Percentiles rank a stretch among this genome's conserved stretches.
Conservation (phyloP, 64 coral and sea anemone genomes). For the Cladopsammia gracilis region DNA sequence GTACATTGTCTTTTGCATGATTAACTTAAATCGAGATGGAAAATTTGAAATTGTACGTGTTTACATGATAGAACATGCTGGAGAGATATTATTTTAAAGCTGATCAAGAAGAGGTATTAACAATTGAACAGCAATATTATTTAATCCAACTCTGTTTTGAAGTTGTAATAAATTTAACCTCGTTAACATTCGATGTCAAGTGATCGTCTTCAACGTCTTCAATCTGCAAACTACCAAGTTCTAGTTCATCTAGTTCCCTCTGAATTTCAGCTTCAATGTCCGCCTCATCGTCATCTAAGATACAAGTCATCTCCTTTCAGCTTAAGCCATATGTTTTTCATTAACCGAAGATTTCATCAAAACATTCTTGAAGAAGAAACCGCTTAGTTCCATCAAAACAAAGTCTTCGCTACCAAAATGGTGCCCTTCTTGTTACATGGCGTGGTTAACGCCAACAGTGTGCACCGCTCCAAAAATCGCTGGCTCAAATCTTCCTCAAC, state of each 20-base stretch:
- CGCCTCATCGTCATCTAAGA: conserved; percentile 64
- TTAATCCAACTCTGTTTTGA: background rate
- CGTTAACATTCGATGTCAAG: background rate
- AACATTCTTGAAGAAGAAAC: background rate
- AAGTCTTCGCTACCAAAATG: background rate
- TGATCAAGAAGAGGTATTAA: no score
- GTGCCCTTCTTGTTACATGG: background rate
- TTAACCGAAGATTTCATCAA: background rate
- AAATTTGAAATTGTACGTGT: no score
- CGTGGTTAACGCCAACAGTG: background rate
- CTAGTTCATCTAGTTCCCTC: conserved; percentile 64
- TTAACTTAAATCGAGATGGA: background rate
- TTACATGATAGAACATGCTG: no score
- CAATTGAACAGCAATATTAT: no score
- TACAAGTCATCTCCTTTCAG: conserved; percentile 48
- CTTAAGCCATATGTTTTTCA: background rate
- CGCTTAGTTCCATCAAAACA: background rate
- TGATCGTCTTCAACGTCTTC: conserved; percentile 45
- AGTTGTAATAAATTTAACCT: background rate
- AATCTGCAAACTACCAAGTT: conserved; percentile 38
- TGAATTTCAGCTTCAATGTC: conserved; percentile 83
- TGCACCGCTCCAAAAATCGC: background rate
- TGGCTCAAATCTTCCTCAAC: background rate
- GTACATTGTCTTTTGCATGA: no score
- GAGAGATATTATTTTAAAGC: no score